Percentiles rank a stretch among this genome's conserved stretches.
Evolutionary conservation across 2,797 vertebrate genomes (phyloP).

Genomic region (Acropternis orthonyx): DNA sequence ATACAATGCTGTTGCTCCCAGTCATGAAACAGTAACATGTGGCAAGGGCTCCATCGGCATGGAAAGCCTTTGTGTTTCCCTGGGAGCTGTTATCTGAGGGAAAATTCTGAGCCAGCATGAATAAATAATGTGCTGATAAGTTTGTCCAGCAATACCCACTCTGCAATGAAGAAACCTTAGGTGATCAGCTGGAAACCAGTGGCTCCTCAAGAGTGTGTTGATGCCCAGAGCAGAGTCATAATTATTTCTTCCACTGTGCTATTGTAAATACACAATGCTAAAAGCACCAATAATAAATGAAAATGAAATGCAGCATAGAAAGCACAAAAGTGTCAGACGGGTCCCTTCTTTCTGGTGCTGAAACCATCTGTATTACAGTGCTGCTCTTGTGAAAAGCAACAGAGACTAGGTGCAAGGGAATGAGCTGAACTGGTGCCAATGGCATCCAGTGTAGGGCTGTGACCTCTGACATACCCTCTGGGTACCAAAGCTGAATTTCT

Average conservation of each 20-base stretch:
- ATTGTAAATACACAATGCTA: neutral
- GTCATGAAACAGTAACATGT: neutral
- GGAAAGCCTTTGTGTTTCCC: neutral
- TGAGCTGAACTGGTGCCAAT: fast-evolving
- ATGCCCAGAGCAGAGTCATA: neutral
- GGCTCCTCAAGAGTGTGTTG: neutral
- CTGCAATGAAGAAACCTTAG: neutral
- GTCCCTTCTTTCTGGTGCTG: neutral
- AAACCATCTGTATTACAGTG: neutral
- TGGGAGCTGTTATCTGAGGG: neutral
- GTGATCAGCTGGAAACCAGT: neutral
- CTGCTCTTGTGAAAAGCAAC: neutral
- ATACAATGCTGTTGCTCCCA: neutral
- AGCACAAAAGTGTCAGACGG: neutral
- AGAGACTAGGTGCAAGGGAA: neutral
- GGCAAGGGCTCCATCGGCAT: neutral
- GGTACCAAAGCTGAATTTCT: neutral
- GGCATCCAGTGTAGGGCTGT: neutral
- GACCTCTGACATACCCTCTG: neutral
- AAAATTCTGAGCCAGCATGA: neutral
- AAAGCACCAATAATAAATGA: neutral
- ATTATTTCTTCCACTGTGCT: neutral
- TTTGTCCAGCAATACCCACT: neutral
- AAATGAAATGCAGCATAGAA: neutral
- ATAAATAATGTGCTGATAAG: neutral